A percentile compares a stretch with the other conserved stretches of the same genome.
These are phyloP conservation scores for Arctocebus calabarensis DNA, from an alignment of 2,797 vertebrate species.

Conservation along the genomic window DNA sequence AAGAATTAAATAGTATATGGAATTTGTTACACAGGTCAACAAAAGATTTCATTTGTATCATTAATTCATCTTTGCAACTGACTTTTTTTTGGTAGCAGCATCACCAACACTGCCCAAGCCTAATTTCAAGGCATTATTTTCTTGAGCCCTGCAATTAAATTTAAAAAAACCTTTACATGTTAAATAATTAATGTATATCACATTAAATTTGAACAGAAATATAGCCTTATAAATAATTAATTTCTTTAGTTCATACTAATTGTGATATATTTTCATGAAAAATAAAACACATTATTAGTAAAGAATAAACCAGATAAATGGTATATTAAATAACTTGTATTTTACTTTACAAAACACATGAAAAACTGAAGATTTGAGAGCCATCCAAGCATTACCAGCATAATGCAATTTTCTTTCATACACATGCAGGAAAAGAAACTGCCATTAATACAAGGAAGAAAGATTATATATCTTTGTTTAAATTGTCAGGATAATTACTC, in stretches of 20 bases:
- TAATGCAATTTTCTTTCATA: constrained; percentile 72
- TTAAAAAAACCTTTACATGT: constrained; percentile 60
- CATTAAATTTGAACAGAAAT: constrained; percentile 58
- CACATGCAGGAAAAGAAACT: constrained; percentile 51
- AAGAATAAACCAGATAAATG: constrained; percentile 57
- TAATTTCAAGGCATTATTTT: constrained; percentile 59
- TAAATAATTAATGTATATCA: constrained; percentile 53
- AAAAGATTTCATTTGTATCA: not conserved
- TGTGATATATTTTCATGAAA: constrained; percentile 60
- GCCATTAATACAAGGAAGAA: constrained; percentile 66
- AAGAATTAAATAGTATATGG: constrained; percentile 48
- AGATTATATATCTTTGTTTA: constrained; percentile 71
- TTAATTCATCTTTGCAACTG: not conserved
- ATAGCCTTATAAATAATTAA: constrained; percentile 20
- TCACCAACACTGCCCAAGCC: not conserved
- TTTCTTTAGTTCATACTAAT: constrained; percentile 61
- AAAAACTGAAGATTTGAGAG: constrained; percentile 63
- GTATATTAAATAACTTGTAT: constrained; percentile 57
- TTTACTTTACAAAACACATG: constrained; percentile 53
- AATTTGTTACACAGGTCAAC: constrained; percentile 11
- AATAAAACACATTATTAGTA: constrained; percentile 49
- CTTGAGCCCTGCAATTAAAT: constrained; percentile 48
- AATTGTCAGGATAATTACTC: constrained; percentile 62
- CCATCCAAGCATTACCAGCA: constrained; percentile 36
- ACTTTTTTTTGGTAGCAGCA: not conserved